Evolutionary conservation across 2,797 vertebrate species (phyloP).

Genomic region (Anabas testudineus): DNA sequence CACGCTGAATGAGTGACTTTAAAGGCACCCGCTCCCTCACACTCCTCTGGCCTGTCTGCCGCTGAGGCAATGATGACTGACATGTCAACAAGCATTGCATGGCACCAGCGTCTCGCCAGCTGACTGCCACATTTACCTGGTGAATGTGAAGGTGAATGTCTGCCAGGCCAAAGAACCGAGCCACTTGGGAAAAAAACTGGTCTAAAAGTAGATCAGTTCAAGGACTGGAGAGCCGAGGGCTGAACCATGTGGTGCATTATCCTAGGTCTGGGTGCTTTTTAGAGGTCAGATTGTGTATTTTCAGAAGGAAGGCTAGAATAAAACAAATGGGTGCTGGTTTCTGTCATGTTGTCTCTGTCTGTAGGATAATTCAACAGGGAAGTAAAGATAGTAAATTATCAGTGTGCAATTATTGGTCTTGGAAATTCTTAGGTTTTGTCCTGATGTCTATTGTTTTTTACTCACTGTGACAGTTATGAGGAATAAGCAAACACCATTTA

Average conservation of each 20-base stretch:
- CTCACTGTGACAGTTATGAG: neutral
- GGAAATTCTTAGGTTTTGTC: constrained; percentile 14
- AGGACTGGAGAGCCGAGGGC: constrained; percentile 52
- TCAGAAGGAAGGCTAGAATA: constrained; percentile 62
- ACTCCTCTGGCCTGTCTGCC: constrained; percentile 28
- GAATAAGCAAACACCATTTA: constrained; percentile 55
- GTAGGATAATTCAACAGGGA: constrained; percentile 54
- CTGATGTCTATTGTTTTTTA: constrained; percentile 23
- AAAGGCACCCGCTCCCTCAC: constrained; percentile 22
- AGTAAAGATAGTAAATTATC: constrained; percentile 30
- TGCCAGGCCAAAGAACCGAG: constrained; percentile 41
- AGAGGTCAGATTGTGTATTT: constrained; percentile 69
- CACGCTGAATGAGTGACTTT: constrained; percentile 49
- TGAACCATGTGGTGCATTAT: constrained; percentile 37
- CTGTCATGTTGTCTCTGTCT: constrained; percentile 39
- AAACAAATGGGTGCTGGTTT: constrained; percentile 64
- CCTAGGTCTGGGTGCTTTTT: constrained; percentile 49
- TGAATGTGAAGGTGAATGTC: constrained; percentile 50
- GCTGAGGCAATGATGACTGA: constrained; percentile 47
- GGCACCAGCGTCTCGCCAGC: constrained; percentile 53
- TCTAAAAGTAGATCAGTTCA: constrained; percentile 64
- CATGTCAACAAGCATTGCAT: constrained; percentile 69
- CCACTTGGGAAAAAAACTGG: constrained; percentile 13
- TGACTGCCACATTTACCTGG: constrained; percentile 63
- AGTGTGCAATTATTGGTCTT: neutral